These are phyloP conservation scores for Laterallus jamaicensis DNA, from an alignment of 2,113 vertebrate genomes.

Conservation along the genomic window DNA sequence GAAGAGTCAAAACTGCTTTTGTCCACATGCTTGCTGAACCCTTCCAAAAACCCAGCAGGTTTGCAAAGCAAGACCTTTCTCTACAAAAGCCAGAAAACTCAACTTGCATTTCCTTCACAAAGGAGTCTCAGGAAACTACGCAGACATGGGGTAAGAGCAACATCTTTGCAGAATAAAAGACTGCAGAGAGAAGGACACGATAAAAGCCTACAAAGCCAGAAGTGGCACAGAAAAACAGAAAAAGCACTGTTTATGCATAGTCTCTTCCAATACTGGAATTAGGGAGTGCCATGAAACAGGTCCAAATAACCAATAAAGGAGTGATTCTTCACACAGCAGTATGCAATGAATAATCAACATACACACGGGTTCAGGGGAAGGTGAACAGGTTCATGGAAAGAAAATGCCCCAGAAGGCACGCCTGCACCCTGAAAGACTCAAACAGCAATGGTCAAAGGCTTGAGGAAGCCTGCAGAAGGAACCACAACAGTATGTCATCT, in stretches of 20 bases:
- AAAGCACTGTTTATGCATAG: rapidly evolving
- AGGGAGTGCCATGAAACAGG: background rate
- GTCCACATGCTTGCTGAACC: background rate
- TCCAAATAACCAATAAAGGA: background rate
- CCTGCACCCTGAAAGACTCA: background rate
- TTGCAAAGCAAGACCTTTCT: background rate
- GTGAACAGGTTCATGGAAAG: background rate
- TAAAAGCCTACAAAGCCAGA: background rate
- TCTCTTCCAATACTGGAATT: background rate
- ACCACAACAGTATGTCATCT: background rate
- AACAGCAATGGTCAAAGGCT: background rate
- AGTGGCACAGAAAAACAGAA: background rate
- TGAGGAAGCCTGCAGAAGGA: background rate
- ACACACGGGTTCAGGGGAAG: background rate
- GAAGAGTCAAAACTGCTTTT: background rate
- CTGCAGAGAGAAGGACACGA: rapidly evolving
- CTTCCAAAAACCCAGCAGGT: background rate
- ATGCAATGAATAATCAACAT: background rate
- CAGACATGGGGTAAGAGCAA: background rate
- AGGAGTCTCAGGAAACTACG: background rate
- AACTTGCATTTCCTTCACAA: background rate
- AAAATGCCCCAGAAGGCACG: background rate
- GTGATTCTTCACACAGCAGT: background rate
- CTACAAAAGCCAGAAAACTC: background rate
- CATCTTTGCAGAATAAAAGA: background rate